Percentiles rank a stretch among this genome's conserved stretches.
Conservation (phyloP, 2,888 invertebrate genomes). For the Epirrita christyi region DNA sequence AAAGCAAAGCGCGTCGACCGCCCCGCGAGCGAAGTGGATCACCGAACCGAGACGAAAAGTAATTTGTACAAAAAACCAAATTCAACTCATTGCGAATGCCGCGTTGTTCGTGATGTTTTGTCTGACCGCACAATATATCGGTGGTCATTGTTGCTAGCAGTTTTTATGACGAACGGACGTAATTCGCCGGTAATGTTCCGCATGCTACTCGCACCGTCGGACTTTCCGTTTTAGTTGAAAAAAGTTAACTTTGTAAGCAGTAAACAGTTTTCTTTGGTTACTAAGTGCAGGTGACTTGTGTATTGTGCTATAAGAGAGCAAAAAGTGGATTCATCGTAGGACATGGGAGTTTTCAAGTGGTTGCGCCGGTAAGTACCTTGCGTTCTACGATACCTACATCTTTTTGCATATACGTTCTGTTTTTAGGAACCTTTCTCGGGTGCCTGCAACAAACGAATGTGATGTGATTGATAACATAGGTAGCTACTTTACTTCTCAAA, state of each 20-base stretch:
- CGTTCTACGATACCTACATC: constrained; percentile 8
- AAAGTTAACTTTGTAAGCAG: constrained; percentile 46
- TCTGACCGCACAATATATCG: constrained; percentile 83
- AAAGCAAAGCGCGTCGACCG: constrained; percentile 52
- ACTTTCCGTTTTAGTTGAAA: constrained; percentile 58
- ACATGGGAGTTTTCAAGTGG: constrained; percentile 82
- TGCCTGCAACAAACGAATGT: no score
- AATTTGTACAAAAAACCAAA: constrained; percentile 83
- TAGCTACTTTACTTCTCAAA: not conserved
- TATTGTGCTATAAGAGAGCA: constrained; percentile 45
- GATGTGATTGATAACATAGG: not conserved
- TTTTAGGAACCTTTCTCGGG: no score
- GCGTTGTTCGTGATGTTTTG: constrained; percentile 82
- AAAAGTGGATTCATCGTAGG: constrained; percentile 71
- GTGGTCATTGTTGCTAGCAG: constrained; percentile 79
- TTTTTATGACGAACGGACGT: constrained; percentile 67
- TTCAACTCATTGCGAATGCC: constrained; percentile 81
- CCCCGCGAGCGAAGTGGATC: constrained; percentile 72
- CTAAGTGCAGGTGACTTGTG: constrained; percentile 40
- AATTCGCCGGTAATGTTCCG: constrained; percentile 77
- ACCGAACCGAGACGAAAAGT: constrained; percentile 83
- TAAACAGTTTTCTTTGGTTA: constrained; percentile 29
- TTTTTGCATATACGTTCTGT: not conserved
- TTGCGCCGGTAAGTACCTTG: constrained; percentile 71
- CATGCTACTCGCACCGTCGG: constrained; percentile 57